Evolutionary conservation across 2,888 invertebrate genomes (phyloP).

Genomic region (Colostygia pectinataria): DNA sequence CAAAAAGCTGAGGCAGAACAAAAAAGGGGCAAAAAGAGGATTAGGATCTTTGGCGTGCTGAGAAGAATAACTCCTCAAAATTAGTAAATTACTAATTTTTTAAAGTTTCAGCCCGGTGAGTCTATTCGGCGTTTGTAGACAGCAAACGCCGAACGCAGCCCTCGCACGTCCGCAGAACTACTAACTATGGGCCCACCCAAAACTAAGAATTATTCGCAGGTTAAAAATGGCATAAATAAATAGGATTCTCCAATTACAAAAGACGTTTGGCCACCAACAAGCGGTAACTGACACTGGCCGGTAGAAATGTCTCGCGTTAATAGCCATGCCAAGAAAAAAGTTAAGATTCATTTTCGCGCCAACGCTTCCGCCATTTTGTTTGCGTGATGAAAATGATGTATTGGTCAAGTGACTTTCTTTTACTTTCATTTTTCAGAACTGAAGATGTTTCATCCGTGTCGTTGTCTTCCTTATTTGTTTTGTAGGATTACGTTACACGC

Average conservation of each 20-base stretch:
- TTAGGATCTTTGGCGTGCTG: too few relatives aligned
- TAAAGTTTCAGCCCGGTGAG: too few relatives aligned
- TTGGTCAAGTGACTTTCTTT: slow-evolving; percentile 73
- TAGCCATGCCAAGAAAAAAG: slow-evolving; percentile 69
- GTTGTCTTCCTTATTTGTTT: slow-evolving; percentile 50
- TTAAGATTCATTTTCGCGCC: slow-evolving; percentile 77
- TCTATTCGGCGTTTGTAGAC: too few relatives aligned
- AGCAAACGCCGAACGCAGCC: too few relatives aligned
- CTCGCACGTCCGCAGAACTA: too few relatives aligned
- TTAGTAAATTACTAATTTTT: too few relatives aligned
- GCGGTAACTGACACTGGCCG: slow-evolving; percentile 62
- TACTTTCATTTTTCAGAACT: slow-evolving; percentile 73
- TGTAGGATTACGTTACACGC: slow-evolving; percentile 15
- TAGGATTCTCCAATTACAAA: not conserved
- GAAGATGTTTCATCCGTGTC: slow-evolving; percentile 46
- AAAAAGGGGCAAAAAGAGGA: too few relatives aligned
- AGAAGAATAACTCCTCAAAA: too few relatives aligned
- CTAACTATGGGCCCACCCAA: too few relatives aligned
- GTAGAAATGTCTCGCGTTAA: slow-evolving; percentile 66
- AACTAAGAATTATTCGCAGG: too few relatives aligned
- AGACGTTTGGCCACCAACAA: slow-evolving; percentile 9
- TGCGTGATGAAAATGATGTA: slow-evolving; percentile 81
- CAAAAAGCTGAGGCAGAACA: too few relatives aligned
- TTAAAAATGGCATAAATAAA: too few relatives aligned
- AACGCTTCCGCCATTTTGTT: slow-evolving; percentile 74